Conservation (phyloP, 2,113 vertebrate species). For the Danionella cerebrum region DNA sequence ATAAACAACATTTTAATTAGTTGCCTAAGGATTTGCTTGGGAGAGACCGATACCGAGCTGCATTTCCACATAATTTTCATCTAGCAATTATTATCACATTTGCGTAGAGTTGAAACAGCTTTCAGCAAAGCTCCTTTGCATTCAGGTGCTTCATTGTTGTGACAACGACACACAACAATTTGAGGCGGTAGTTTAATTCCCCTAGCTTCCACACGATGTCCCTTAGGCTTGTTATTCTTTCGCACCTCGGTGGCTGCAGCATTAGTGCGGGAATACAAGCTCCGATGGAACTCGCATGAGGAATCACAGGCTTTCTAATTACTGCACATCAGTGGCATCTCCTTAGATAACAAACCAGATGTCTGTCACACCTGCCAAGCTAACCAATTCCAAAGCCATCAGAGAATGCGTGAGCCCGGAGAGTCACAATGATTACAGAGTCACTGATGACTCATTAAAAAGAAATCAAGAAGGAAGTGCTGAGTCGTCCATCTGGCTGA, state of each 20-base stretch:
- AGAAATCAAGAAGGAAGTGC: neutral
- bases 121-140: neutral
- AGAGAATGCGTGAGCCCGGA: neutral
- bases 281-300: neutral
- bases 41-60: neutral
- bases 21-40: neutral
- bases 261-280: neutral
- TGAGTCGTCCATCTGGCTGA: neutral
- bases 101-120: neutral
- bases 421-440: neutral
- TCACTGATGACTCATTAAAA: constrained; percentile 17
- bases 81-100: constrained; percentile 11
- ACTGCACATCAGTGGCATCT: constrained; percentile 3
- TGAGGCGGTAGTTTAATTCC: neutral
- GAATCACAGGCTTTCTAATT: constrained; percentile 14
- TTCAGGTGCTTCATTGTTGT: neutral
- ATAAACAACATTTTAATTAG: constrained; percentile 19
- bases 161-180: neutral
- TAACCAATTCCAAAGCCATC: neutral
- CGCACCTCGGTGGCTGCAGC: neutral
- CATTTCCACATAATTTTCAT: constrained; percentile 17
- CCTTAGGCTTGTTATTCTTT: neutral
- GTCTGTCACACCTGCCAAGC: constrained; percentile 13
- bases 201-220: neutral
- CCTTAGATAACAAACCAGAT: constrained; percentile 2